Conservation (phyloP, 1,140 invertebrate species). For the Plectrocnemia conspersa region DNA sequence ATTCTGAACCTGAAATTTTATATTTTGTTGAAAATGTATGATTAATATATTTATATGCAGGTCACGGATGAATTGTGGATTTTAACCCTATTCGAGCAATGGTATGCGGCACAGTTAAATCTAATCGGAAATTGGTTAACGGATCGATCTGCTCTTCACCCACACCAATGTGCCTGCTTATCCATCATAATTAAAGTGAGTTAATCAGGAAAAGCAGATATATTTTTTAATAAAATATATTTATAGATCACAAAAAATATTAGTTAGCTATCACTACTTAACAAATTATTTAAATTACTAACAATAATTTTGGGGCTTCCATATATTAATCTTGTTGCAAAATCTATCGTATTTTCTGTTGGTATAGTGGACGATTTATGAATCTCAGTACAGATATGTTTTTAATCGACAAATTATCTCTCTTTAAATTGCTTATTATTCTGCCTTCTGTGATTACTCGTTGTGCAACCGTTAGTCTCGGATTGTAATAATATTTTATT, state of each 20-base stretch:
- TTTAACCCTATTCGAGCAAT: constrained; percentile 94
- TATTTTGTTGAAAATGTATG: neutral
- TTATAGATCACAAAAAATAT: neutral
- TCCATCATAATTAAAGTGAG: constrained; percentile 92
- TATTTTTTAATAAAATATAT: neutral
- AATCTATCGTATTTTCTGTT: too few species aligned
- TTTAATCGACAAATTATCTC: too few species aligned
- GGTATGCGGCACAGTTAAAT: constrained; percentile 93
- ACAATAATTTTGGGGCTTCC: too few species aligned
- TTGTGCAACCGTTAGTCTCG: too few species aligned
- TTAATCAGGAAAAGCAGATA: neutral
- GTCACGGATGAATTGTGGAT: constrained; percentile 94
- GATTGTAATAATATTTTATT: too few species aligned
- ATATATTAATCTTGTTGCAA: too few species aligned
- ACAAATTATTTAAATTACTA: too few species aligned
- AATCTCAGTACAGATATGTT: too few species aligned
- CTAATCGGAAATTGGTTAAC: constrained; percentile 93
- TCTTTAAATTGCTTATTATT: too few species aligned
- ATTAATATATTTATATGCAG: constrained; percentile 32
- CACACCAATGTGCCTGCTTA: constrained; percentile 95
- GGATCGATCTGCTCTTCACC: constrained; percentile 90
- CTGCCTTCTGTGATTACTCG: too few species aligned
- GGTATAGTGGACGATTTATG: too few species aligned
- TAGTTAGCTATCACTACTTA: too few species aligned
- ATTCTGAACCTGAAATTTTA: neutral